Conservation (phyloP, 2,113 vertebrate species). For the Cepphus grylle region DNA sequence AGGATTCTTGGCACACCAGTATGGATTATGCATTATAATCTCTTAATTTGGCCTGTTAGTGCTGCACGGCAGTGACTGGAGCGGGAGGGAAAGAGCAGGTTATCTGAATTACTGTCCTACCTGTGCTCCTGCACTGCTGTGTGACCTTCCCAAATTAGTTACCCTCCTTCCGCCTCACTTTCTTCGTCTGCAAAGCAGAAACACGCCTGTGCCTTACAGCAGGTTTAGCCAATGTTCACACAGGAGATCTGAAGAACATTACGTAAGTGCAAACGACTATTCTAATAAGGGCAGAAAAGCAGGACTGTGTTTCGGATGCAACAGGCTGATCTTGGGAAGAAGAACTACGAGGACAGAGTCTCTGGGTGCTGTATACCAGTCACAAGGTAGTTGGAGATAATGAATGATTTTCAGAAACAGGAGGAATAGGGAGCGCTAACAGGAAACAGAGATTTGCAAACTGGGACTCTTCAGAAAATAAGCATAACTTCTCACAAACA, state of each 20-base stretch:
- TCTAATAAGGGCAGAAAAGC: not conserved
- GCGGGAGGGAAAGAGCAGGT: not conserved
- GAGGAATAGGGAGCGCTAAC: not conserved
- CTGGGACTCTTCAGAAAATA: not conserved
- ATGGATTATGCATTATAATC: constrained; percentile 60
- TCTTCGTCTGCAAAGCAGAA: not conserved
- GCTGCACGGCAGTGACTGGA: not conserved
- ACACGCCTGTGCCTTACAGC: not conserved
- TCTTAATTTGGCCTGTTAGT: constrained; percentile 14
- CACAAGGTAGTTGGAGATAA: not conserved
- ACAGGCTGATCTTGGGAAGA: not conserved
- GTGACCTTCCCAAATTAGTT: not conserved
- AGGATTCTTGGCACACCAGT: constrained; percentile 51
- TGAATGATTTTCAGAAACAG: not conserved
- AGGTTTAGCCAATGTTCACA: not conserved
- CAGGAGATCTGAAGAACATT: not conserved
- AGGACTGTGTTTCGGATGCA: not conserved
- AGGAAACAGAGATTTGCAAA: not conserved
- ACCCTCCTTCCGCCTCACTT: not conserved
- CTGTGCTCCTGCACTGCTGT: not conserved
- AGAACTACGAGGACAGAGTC: not conserved
- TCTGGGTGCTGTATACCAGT: not conserved
- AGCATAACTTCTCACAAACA: not conserved
- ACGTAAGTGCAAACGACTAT: not conserved
- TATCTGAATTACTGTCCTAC: not conserved